These are phyloP conservation scores for Pachyuromys duprasi DNA, from an alignment of 2,797 vertebrate genomes.

Conservation along the genomic window DNA sequence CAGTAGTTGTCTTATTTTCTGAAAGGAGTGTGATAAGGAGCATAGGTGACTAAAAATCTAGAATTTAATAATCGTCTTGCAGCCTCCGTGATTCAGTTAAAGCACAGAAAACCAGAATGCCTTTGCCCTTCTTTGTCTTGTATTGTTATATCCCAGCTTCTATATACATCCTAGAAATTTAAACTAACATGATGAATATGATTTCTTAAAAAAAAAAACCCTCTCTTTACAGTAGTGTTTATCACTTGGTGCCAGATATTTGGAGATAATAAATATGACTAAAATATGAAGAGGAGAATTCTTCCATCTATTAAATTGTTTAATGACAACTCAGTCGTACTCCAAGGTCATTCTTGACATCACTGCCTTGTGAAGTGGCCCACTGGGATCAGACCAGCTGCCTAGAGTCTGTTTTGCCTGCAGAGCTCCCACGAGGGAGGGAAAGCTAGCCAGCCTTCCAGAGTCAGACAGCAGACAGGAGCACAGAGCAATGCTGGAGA, in stretches of 20 bases:
- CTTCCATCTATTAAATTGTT: slow-evolving; percentile 71
- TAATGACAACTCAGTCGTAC: slow-evolving; percentile 69
- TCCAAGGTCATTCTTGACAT: slow-evolving; percentile 78
- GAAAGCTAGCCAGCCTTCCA: slow-evolving; percentile 12
- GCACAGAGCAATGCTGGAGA: slow-evolving; percentile 29
- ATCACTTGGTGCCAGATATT: slow-evolving; percentile 30
- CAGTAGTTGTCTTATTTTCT: neutral
- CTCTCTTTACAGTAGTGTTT: slow-evolving; percentile 18
- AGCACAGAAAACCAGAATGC: neutral
- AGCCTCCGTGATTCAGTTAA: neutral
- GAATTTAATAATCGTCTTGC: neutral
- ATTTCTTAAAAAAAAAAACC: neutral
- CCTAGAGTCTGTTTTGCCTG: slow-evolving; percentile 41
- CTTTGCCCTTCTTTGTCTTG: neutral
- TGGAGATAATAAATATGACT: slow-evolving; percentile 51
- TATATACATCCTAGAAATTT: slow-evolving; percentile 9
- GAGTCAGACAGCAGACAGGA: neutral
- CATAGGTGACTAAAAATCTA: neutral
- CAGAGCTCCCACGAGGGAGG: slow-evolving; percentile 33
- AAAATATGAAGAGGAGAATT: slow-evolving; percentile 37
- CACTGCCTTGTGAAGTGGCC: slow-evolving; percentile 58
- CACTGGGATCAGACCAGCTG: slow-evolving; percentile 65
- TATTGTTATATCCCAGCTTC: neutral
- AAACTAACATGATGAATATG: neutral
- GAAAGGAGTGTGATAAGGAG: neutral